Evolutionary conservation across 1,140 invertebrate species (phyloP).

Genomic region (Brachionus sp.): DNA sequence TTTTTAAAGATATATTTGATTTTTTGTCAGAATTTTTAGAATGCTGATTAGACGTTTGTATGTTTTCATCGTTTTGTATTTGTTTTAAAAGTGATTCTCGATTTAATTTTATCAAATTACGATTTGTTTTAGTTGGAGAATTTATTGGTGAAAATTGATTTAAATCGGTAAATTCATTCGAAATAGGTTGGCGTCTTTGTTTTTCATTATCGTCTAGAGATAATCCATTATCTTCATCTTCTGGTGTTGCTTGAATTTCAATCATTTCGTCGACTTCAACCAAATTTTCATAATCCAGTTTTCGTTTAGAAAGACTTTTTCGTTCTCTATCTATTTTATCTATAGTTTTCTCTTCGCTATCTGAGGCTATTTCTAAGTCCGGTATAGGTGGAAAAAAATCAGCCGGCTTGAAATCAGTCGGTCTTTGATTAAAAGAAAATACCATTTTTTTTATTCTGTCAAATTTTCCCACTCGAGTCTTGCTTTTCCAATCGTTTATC

Average conservation of each 20-base stretch:
- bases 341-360: background rate
- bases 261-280: background rate
- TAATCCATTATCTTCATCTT: background rate
- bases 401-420: background rate
- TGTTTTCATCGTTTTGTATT: background rate
- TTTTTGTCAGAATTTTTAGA: background rate
- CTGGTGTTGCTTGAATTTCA: background rate
- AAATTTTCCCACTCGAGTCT: background rate
- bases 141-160: background rate
- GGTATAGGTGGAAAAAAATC: slow-evolving; percentile 13
- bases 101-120: background rate
- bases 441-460: background rate
- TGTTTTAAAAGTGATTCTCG: background rate
- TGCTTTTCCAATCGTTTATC: background rate
- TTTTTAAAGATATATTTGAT: background rate
- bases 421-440: background rate
- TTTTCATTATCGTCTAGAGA: slow-evolving; percentile 8
- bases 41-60: background rate
- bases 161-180: background rate
- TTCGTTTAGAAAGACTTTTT: background rate
- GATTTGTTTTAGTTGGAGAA: background rate
- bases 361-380: background rate
- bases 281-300: background rate
- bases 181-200: background rate
- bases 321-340: background rate